Conservation (phyloP, 2,888 invertebrate species). For the Tachina grossa region DNA sequence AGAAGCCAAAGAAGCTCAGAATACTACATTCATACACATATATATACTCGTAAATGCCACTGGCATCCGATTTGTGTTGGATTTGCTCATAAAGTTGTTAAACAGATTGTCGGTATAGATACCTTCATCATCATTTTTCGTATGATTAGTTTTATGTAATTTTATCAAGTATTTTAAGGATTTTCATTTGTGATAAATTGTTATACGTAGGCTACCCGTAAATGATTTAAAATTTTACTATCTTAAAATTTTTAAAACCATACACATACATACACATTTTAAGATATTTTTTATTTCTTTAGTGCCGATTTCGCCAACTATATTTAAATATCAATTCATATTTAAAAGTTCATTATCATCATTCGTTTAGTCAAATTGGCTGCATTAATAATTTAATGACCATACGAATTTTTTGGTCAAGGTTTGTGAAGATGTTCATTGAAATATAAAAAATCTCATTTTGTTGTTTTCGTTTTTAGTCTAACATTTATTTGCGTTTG, state of each 20-base stretch:
- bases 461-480: too few relatives aligned
- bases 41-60: constrained; percentile 65
- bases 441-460: too few relatives aligned
- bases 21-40: background rate
- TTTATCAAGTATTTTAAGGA: constrained; percentile 81
- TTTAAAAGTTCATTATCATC: too few relatives aligned
- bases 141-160: constrained; percentile 81
- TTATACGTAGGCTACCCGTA: constrained; percentile 40
- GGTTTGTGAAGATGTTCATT: too few relatives aligned
- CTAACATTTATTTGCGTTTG: too few relatives aligned
- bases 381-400: too few relatives aligned
- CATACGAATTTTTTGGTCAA: too few relatives aligned
- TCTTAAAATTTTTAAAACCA: background rate
- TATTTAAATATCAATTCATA: too few relatives aligned
- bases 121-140: constrained; percentile 76
- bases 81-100: constrained; percentile 82
- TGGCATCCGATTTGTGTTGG: constrained; percentile 80
- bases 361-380: too few relatives aligned
- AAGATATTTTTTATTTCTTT: too few relatives aligned
- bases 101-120: constrained; percentile 82
- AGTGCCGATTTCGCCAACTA: too few relatives aligned
- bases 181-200: constrained; percentile 74
- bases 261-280: too few relatives aligned
- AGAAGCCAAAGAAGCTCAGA: constrained; percentile 47
- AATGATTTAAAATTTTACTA: background rate